phyloP scores from a whole-genome alignment of 2,113 vertebrate genomes.

The Echinops telfairi region DNA sequence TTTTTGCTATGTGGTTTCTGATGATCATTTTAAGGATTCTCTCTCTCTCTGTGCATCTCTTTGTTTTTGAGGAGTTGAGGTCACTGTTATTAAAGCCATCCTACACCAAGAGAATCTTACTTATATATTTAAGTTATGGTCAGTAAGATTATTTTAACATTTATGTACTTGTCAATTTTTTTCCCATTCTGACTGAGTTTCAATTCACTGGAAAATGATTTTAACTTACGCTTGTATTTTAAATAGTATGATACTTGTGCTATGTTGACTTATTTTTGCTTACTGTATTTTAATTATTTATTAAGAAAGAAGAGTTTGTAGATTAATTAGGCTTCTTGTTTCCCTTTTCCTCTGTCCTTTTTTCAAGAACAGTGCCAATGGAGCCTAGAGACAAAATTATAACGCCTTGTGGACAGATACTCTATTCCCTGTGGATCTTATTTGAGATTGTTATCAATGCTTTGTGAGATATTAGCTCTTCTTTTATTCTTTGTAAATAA shows the following conservation, averaged over 20 bases:
- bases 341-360: background rate
- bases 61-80: background rate
- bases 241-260: background rate
- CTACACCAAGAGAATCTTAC: background rate
- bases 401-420: background rate
- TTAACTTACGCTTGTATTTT: background rate
- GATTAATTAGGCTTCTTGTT: conserved; percentile 28
- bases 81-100: background rate
- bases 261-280: conserved; percentile 1
- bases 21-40: too few relatives aligned
- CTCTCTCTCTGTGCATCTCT: too few relatives aligned
- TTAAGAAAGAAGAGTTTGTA: conserved; percentile 16
- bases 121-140: background rate
- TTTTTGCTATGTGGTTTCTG: background rate
- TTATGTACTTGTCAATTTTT: conserved; percentile 17
- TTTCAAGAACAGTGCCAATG: background rate
- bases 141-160: conserved; percentile 49
- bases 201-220: conserved; percentile 45
- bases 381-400: conserved; percentile 21
- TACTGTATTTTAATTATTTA: conserved; percentile 8
- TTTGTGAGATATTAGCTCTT: background rate
- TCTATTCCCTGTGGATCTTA: background rate
- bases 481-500: conserved; percentile 49
- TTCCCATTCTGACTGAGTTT: background rate
- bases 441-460: conserved; percentile 39